These are phyloP conservation scores for Geotrupes spiniger DNA, from an alignment of 2,888 invertebrate genomes.

Conservation along the genomic window DNA sequence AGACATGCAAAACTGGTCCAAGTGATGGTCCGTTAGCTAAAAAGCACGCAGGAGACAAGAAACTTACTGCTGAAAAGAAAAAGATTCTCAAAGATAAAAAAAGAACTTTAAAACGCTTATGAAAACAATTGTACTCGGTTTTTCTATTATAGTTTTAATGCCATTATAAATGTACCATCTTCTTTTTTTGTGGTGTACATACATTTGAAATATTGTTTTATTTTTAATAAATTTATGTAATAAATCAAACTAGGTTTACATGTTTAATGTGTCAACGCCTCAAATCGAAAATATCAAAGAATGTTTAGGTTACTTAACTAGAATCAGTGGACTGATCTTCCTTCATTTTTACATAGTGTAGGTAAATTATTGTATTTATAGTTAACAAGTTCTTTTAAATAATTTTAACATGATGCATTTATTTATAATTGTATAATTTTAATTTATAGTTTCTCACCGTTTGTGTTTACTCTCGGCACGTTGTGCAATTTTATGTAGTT, in stretches of 20 bases:
- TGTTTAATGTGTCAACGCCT: neutral
- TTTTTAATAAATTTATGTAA: neutral
- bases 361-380: neutral
- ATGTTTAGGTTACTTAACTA: too few relatives aligned
- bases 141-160: neutral
- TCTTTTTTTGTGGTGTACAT: conserved; percentile 1
- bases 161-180: too few relatives aligned
- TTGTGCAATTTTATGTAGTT: conserved; percentile 10
- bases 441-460: neutral
- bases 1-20: conserved; percentile 52
- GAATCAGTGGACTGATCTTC: conserved; percentile 3
- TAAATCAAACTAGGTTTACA: neutral
- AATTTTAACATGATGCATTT: neutral
- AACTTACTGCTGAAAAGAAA: conserved; percentile 67
- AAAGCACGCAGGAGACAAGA: conserved; percentile 82
- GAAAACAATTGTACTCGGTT: conserved; percentile 46
- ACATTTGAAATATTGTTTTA: neutral
- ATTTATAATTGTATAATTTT: neutral
- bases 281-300: too few relatives aligned
- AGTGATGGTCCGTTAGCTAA: conserved; percentile 73
- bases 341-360: conserved; percentile 1
- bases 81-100: conserved; percentile 80
- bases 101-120: conserved; percentile 81
- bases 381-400: conserved; percentile 6
- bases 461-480: conserved; percentile 6